Conservation (phyloP, 2,113 vertebrate genomes). For the Nanorana parkeri region DNA sequence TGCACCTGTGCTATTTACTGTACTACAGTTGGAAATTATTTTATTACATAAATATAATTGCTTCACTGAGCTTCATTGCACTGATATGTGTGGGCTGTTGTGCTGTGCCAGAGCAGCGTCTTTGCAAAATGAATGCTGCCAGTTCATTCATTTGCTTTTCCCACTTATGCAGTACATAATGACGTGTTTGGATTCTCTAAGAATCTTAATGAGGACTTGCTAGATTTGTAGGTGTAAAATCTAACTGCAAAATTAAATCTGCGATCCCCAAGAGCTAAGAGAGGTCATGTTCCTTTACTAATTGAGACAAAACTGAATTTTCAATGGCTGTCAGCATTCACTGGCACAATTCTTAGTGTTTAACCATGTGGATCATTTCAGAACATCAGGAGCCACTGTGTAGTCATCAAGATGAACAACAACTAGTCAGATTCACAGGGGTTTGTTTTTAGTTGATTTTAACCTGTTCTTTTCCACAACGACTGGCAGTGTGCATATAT, state of each 20-base stretch:
- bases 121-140: no score
- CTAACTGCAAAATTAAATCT: constrained; percentile 34
- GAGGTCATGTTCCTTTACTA: constrained; percentile 51
- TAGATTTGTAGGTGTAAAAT: not conserved
- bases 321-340: constrained; percentile 38
- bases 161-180: not conserved
- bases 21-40: no score
- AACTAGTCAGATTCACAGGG: constrained; percentile 6
- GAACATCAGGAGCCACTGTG: constrained; percentile 17
- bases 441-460: constrained; percentile 1
- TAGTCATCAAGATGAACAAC: constrained; percentile 35
- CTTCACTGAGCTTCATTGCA: no score
- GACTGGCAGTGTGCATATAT: not conserved
- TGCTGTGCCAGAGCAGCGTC: no score
- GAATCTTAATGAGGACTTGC: constrained; percentile 10
- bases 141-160: no score
- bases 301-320: constrained; percentile 51
- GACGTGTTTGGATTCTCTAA: not conserved
- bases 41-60: no score
- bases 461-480: constrained; percentile 15
- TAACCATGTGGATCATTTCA: constrained; percentile 41
- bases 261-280: constrained; percentile 6
- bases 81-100: no score
- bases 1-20: no score
- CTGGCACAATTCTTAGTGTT: constrained; percentile 13